Conservation (phyloP, 2,113 vertebrate species). For the Misgurnus mizolepis region DNA sequence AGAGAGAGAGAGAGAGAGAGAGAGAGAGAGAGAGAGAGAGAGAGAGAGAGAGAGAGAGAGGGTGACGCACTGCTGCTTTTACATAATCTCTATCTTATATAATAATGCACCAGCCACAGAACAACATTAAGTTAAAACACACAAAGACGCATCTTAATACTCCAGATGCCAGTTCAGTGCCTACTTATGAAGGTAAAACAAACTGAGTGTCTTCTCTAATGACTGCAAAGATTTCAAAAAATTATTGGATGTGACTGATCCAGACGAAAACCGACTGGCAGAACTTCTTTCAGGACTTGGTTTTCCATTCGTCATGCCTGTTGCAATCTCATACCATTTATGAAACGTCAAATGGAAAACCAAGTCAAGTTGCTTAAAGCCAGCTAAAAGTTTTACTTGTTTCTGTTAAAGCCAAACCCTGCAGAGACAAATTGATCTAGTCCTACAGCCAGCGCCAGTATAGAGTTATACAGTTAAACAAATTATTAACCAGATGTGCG, state of each 20-base stretch:
- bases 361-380: constrained; percentile 1
- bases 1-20: not conserved
- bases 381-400: not conserved
- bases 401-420: not conserved
- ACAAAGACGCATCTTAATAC: constrained; percentile 26
- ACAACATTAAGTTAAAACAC: constrained; percentile 23
- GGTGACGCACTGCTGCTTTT: constrained; percentile 60
- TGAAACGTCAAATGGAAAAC: constrained; percentile 1
- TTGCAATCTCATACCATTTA: not conserved
- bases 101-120: constrained; percentile 62
- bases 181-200: constrained; percentile 25
- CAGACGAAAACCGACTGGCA: constrained; percentile 12
- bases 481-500: constrained; percentile 29
- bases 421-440: not conserved
- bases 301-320: not conserved
- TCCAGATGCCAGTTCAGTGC: not conserved
- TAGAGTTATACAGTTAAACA: not conserved
- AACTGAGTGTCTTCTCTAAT: not conserved
- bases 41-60: not conserved
- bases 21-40: too few relatives aligned
- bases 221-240: not conserved
- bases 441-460: not conserved
- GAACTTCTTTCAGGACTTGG: not conserved
- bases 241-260: not conserved
- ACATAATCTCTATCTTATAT: constrained; percentile 66